Percentiles rank a stretch among this genome's conserved stretches.
Evolutionary conservation across 2,113 vertebrate genomes (phyloP).

Genomic region (Mystacornis crossleyi): DNA sequence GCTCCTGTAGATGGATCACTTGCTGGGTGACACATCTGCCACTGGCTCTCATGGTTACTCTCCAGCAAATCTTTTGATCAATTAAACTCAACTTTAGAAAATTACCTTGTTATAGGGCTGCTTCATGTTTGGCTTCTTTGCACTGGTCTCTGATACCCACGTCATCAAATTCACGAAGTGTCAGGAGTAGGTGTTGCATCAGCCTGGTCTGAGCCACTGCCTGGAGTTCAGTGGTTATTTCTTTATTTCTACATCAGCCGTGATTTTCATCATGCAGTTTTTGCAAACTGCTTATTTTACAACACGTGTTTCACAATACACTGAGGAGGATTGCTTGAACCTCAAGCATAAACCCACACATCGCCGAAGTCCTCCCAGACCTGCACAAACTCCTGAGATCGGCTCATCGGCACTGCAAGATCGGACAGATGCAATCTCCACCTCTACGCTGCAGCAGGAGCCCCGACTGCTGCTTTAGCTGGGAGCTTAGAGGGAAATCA

Average conservation of each 20-base stretch:
- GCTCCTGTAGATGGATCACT: background rate
- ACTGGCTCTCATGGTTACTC: background rate
- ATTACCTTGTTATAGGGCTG: background rate
- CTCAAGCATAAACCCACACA: background rate
- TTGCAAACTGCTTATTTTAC: background rate
- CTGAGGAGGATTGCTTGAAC: background rate
- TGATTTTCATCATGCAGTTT: background rate
- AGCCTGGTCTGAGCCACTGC: background rate
- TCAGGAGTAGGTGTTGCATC: background rate
- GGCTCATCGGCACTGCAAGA: background rate
- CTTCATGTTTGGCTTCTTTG: background rate
- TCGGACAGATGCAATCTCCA: fast-evolving
- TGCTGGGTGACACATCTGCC: background rate
- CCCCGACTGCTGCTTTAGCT: background rate
- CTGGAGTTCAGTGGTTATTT: background rate
- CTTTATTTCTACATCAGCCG: background rate
- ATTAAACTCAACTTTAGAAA: background rate
- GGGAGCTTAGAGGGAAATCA: background rate
- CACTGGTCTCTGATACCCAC: background rate
- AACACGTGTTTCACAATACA: background rate
- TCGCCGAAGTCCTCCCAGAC: background rate
- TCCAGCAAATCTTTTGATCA: background rate
- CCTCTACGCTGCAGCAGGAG: background rate
- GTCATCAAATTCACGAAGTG: background rate
- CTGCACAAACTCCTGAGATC: background rate